These are phyloP conservation scores for Syrphus vitripennis DNA, from an alignment of 2,888 invertebrate species.

Conservation along the genomic window DNA sequence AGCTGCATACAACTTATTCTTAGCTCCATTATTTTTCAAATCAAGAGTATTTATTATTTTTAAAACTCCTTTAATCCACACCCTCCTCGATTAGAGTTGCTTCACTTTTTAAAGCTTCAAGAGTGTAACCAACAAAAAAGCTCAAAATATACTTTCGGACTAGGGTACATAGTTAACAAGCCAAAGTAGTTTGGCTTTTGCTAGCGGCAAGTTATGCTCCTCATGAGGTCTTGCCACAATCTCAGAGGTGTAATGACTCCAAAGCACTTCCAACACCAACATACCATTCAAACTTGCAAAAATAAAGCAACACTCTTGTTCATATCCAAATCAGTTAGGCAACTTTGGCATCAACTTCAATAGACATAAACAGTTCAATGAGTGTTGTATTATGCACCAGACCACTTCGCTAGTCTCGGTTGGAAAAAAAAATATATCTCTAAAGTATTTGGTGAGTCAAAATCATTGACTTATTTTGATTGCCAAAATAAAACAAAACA, in stretches of 20 bases:
- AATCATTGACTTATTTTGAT: slow-evolving; percentile 30
- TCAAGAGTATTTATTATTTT: not conserved
- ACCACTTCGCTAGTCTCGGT: slow-evolving; percentile 22
- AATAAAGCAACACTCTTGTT: slow-evolving; percentile 28
- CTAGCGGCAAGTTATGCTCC: slow-evolving; percentile 35
- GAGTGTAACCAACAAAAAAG: slow-evolving; percentile 49
- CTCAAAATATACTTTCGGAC: slow-evolving; percentile 4
- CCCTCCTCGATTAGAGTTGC: slow-evolving; percentile 33
- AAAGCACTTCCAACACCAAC: slow-evolving; percentile 41
- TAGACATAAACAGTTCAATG: slow-evolving; percentile 59
- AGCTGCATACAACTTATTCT: not conserved
- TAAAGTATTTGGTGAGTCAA: not conserved
- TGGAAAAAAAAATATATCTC: not conserved
- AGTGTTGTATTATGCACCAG: slow-evolving; percentile 48
- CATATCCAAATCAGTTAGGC: slow-evolving; percentile 48
- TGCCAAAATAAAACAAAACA: slow-evolving; percentile 38
- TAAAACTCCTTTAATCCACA: slow-evolving; percentile 25
- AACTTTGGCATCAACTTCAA: slow-evolving; percentile 60
- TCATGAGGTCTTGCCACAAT: slow-evolving; percentile 46
- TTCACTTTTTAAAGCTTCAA: slow-evolving; percentile 33
- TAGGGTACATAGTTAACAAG: not conserved
- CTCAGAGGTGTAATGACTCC: slow-evolving; percentile 36
- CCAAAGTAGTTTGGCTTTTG: not conserved
- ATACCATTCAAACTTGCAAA: slow-evolving; percentile 13
- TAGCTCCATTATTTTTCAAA: slow-evolving; percentile 28